Percentiles rank a stretch among this genome's conserved stretches.
Conservation (phyloP, 2,113 vertebrate species). For the Solenodon paradoxus region DNA sequence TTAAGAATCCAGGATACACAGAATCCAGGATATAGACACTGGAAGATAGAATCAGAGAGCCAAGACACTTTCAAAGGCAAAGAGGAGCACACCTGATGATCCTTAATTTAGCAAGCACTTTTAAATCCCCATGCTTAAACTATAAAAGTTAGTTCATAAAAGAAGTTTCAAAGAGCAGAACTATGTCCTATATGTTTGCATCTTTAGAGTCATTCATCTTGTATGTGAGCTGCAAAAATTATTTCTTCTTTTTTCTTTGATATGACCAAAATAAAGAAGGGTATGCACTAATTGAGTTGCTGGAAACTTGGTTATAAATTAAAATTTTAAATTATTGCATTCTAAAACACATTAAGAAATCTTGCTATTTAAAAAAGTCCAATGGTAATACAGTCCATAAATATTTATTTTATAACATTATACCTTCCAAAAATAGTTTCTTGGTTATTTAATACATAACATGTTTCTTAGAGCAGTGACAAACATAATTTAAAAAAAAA, state of each 20-base stretch:
- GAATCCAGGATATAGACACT: neutral
- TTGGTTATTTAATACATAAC: neutral
- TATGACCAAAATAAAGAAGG: neutral
- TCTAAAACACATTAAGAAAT: slow-evolving; percentile 27
- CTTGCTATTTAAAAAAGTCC: neutral
- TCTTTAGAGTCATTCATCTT: neutral
- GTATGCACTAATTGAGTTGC: neutral
- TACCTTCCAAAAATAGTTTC: neutral
- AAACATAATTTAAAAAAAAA: neutral
- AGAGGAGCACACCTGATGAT: neutral
- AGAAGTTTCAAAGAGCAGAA: slow-evolving; percentile 17
- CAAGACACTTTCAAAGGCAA: neutral
- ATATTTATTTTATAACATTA: slow-evolving; percentile 23
- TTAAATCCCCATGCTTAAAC: neutral
- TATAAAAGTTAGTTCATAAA: slow-evolving; percentile 15
- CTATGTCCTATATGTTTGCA: neutral
- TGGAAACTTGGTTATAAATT: neutral
- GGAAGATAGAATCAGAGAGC: neutral
- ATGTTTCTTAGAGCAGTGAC: slow-evolving; percentile 3
- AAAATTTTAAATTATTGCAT: slow-evolving; percentile 14
- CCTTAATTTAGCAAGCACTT: neutral
- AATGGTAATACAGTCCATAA: neutral
- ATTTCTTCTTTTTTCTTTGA: neutral
- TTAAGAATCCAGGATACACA: neutral
- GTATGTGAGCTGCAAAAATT: neutral